These are phyloP conservation scores for Siniperca undulata DNA, from an alignment of 2,797 vertebrate genomes.

Conservation along the genomic window DNA sequence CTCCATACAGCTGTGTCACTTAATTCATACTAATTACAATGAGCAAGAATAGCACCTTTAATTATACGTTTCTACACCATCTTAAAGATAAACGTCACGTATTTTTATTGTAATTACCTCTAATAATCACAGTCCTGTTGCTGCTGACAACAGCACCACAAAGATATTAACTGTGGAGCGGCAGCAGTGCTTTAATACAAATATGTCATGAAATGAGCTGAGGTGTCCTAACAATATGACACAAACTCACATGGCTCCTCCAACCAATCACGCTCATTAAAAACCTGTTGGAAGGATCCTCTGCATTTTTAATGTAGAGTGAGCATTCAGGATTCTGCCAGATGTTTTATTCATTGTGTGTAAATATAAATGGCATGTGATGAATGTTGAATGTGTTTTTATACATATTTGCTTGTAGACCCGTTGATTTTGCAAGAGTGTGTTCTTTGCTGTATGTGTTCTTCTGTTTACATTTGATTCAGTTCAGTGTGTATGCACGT, in stretches of 20 bases:
- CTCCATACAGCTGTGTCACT: conserved; percentile 17
- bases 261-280: conserved; percentile 77
- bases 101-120: conserved; percentile 54
- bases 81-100: conserved; percentile 40
- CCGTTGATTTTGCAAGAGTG: conserved; percentile 55
- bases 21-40: conserved; percentile 18
- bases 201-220: conserved; percentile 46
- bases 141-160: conserved; percentile 28
- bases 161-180: conserved; percentile 30
- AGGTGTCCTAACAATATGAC: conserved; percentile 41
- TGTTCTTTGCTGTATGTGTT: conserved; percentile 7
- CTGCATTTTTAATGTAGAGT: conserved; percentile 75
- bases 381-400: conserved; percentile 74
- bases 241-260: conserved; percentile 49
- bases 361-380: conserved; percentile 79
- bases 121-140: conserved; percentile 30
- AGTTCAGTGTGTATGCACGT: conserved; percentile 11
- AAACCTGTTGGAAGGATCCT: conserved; percentile 69
- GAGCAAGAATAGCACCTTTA: conserved; percentile 31
- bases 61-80: conserved; percentile 27
- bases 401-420: conserved; percentile 59
- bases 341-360: conserved; percentile 82
- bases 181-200: conserved; percentile 38
- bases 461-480: conserved; percentile 3
- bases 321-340: conserved; percentile 73